phyloP scores from a whole-genome alignment of 2,888 invertebrate genomes.

The Thereva unica region DNA sequence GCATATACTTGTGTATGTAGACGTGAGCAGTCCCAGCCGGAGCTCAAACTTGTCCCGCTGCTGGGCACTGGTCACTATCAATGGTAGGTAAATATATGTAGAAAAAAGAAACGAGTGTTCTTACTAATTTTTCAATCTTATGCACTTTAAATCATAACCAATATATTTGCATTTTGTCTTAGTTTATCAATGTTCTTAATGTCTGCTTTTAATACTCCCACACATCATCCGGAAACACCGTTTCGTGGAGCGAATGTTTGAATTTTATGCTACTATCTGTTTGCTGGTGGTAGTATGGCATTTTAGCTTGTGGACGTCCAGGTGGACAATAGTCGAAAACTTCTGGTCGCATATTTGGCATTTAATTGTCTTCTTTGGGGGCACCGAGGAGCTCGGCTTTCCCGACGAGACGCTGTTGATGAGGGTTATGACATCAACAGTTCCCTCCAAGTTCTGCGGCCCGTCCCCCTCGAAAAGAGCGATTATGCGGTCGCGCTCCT shows the following conservation, averaged over 20 bases:
- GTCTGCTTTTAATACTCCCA: too few relatives aligned
- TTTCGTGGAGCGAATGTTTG: background rate
- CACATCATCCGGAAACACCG: background rate
- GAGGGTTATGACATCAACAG: conserved; percentile 21
- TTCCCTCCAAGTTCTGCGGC: conserved; percentile 15
- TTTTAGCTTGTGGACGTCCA: conserved; percentile 39
- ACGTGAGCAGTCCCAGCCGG: too few relatives aligned
- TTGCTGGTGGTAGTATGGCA: conserved; percentile 4
- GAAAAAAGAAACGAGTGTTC: too few relatives aligned
- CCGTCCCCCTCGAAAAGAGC: conserved; percentile 52
- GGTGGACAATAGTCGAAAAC: conserved; percentile 37
- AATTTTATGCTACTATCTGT: conserved; percentile 4
- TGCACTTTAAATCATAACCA: too few relatives aligned
- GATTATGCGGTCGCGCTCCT: conserved; percentile 52
- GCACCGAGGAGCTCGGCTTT: background rate
- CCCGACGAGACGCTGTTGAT: conserved; percentile 1
- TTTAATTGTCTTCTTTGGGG: conserved; percentile 31
- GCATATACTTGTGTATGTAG: too few relatives aligned
- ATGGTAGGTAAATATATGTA: too few relatives aligned
- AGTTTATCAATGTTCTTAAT: too few relatives aligned
- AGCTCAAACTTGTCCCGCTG: too few relatives aligned
- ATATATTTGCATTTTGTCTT: too few relatives aligned
- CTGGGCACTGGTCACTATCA: too few relatives aligned
- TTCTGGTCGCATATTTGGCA: conserved; percentile 37
- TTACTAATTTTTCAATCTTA: too few relatives aligned